Evolutionary conservation across 2,113 vertebrate species (phyloP).

Genomic region (Gopherus flavomarginatus): DNA sequence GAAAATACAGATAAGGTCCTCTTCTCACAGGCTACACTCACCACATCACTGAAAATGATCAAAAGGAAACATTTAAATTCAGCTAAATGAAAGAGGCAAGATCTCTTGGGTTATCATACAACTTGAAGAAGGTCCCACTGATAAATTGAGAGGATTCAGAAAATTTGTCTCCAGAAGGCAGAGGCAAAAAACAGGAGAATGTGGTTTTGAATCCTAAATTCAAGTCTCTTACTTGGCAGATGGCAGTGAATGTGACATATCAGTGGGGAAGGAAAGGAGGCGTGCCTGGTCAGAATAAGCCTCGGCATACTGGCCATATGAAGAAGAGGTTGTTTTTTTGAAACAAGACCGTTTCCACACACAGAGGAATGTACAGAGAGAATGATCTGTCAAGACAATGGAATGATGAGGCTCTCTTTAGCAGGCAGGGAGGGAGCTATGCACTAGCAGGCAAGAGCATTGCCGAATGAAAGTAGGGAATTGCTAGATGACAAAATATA

Average conservation of each 20-base stretch:
- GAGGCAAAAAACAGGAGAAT: background rate
- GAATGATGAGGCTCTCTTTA: background rate
- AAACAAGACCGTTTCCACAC: background rate
- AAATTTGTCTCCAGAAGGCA: accelerated
- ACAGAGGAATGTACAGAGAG: background rate
- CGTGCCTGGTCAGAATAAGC: background rate
- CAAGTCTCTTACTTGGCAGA: background rate
- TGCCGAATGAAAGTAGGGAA: background rate
- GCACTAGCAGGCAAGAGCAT: background rate
- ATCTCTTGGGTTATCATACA: background rate
- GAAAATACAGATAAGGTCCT: constrained; percentile 93
- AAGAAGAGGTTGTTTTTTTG: background rate
- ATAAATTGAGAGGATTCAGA: background rate
- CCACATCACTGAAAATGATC: constrained; percentile 83
- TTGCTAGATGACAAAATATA: background rate
- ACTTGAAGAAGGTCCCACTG: background rate
- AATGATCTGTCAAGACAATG: background rate
- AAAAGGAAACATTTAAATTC: background rate
- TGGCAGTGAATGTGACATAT: background rate
- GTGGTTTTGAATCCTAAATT: background rate
- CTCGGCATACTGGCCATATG: background rate
- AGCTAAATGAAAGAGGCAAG: background rate
- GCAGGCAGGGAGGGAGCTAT: background rate
- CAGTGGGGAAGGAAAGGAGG: background rate
- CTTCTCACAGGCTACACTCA: constrained; percentile 93